Base-by-base conservation (phyloP, 2,888 invertebrate genomes). In the Drosophila falleni region DNA sequence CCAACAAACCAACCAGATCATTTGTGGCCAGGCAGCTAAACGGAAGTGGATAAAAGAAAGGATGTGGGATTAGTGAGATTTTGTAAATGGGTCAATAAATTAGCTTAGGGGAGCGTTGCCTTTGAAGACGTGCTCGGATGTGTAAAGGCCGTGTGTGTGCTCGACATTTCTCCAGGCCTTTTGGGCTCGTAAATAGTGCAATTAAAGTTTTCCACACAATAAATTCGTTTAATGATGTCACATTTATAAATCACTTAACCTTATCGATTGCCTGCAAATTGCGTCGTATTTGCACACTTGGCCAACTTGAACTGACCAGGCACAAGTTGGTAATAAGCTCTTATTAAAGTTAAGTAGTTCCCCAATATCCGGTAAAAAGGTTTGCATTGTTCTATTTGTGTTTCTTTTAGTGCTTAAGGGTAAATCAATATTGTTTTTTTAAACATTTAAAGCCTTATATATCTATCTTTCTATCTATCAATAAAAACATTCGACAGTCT, bases 1-100 rank as follows among this genome's bases (percentile, higher is more conserved):
- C 97, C 84, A 96, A 91, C 80, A 95, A 93, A 64, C 97, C 97
- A 44, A 97, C 95, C 62, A 97, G 93, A 92, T 97, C 97, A 89
- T 97, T 97, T 54, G 94, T 94, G 33, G 96, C 96, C 76, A 97
- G 92, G 80, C 96, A 96, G 29, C 96, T 95, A 66, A 0, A 81
- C 2, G 96, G 93, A 63, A 6, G 26, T 62, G 51, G 23, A 0
- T 26, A 26, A 5, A 4, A 16, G 5, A 47, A 67, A 44, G 65
- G 64, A 56, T 77, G 41, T 58, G 42, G 64, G 61, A 63, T 81
- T 81, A 71, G 65, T 61, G 29, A 49, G 11, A 37, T 51, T 26
- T 58, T 44, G 8, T 49, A 19, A 72, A 58, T 47, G 54, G 26
- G 3, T 11, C 60, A 50, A 80, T 82, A 82, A 78, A 78, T 82